These are phyloP conservation scores for Drosophila ohnishii DNA, from an alignment of 1,140 invertebrate genomes.

Conservation along the genomic window DNA sequence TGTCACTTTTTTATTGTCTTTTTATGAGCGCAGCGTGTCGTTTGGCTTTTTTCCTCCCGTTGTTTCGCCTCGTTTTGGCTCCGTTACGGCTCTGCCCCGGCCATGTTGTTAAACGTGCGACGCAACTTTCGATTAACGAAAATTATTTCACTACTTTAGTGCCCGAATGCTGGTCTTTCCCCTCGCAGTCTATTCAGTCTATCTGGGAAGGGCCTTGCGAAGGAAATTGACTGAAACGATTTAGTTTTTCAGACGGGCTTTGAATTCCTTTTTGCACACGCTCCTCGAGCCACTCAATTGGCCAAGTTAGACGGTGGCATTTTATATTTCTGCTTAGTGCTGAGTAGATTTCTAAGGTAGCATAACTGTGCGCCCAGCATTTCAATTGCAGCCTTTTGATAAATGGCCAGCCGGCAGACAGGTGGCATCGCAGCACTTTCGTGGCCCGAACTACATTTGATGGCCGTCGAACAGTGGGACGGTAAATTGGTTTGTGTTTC, in stretches of 20 bases:
- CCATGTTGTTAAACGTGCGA: constrained; percentile 71
- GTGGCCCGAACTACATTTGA: constrained; percentile 66
- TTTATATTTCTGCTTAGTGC: constrained; percentile 34
- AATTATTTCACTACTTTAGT: constrained; percentile 81
- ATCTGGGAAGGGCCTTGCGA: background rate
- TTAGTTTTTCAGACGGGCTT: constrained; percentile 61
- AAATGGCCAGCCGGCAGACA: constrained; percentile 65
- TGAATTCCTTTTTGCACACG: constrained; percentile 58
- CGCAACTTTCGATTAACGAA: constrained; percentile 79
- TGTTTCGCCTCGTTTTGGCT: constrained; percentile 24
- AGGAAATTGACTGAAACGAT: constrained; percentile 47
- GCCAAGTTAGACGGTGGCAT: constrained; percentile 49
- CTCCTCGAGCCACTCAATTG: constrained; percentile 40
- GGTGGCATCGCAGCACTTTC: constrained; percentile 54
- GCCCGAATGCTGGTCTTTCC: constrained; percentile 35
- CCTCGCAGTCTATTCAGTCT: background rate
- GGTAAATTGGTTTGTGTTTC: background rate
- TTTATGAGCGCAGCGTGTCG: constrained; percentile 77
- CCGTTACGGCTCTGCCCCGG: constrained; percentile 20
- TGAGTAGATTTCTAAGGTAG: constrained; percentile 64
- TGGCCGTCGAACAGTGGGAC: constrained; percentile 26
- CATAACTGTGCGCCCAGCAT: constrained; percentile 63
- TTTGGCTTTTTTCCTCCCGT: constrained; percentile 50
- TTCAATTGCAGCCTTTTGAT: constrained; percentile 76
- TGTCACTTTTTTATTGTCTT: constrained; percentile 80